Evolutionary conservation across 2,888 invertebrate genomes (phyloP), one percentile per base, ranked within the genome.

Genomic region (Blastobasis lacticolella): DNA sequence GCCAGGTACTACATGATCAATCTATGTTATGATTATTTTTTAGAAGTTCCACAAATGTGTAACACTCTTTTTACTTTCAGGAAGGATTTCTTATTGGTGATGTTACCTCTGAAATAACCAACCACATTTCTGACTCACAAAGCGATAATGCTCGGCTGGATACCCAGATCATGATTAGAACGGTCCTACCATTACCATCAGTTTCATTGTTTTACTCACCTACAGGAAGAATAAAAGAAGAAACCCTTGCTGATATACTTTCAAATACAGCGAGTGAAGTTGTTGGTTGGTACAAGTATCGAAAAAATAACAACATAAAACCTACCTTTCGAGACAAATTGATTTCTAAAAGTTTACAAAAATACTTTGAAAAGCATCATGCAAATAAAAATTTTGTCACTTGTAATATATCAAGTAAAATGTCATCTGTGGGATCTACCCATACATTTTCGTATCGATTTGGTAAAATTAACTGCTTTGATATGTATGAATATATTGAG

Each of bases 231-330:
- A 82, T 93, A 47, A 86, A 90, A 62, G 81, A 84, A 57, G 88
- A 90, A 58, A 88, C 88, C 59, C 66, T 93, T 4, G 71, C 76
- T 51, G 80, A 81, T 5, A 77, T 92, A 53, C 68, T 93, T 10
- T 84, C 89, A 3, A 79, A 79, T 53, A 83, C 88, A 54, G 84
- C 88, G 36, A 84, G 79, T 59, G 89, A 90, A 75, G 88, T 93
- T 36, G 90, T 93, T 7, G 93, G 92, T 37, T 93, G 93, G 93
- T 93, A 91, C 68, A 91, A 90, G 70, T 92, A 90, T 64, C 88
- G 91, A 57, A 84, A 86, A 58, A 87, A 89, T 50, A 81, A 82
- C 48, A 81, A 77, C 45, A 80, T 91, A 37, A 87, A 84, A 60
- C 89, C 90, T n/a, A 91, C 91, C 1, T 81, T 92, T 55, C 77